Base-by-base conservation (phyloP, 2,797 vertebrate genomes). In the Cheirogaleus major region DNA sequence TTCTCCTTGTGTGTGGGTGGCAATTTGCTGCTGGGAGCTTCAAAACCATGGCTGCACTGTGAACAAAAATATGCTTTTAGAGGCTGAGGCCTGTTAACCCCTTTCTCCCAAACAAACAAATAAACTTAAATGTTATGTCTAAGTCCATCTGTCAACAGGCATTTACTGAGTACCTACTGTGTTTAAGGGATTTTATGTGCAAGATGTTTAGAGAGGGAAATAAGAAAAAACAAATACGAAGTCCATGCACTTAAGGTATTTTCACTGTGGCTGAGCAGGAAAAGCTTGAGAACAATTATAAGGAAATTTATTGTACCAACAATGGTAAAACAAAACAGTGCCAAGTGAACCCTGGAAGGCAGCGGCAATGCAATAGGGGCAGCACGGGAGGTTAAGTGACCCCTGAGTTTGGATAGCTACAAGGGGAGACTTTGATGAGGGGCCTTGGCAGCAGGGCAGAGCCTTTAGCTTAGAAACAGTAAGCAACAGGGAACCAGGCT, bases 281-380 rank as follows among this genome's bases (percentile, higher is more conserved):
- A 82, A 75, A 76, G 70, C 80, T 73, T 80, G 45, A 48, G 80
- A 38, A 63, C 32, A 85, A 50, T 43, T 27, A 14, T 4, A 55
- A 32, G n/a, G 85, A 91, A 85, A 67, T 6, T 7, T 0, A 7
- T 20, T 43, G 73, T 48, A 50, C 43, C 23, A 5, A 35, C 27
- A 32, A 4, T 18, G 69, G 73, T 1, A 11, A 67, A 50, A 18
- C 20, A 38, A 32, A 72, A 25, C 27, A 17, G 12, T 2, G 25
- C 20, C 23, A 32, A 69, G 41, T 0, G 45, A 43, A 3, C 7
- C 43, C 81, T 3, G 10, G 55, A 27, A 3, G 8, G 32, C 48
- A 27, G 63, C 0, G 0, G 45, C 72, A 1, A 2, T 2, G 35
- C 1, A 1, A 30, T 1, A 0, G n/a, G 43, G 76, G 41, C 0